Evolutionary conservation across 2,888 invertebrate genomes (phyloP), one percentile per base, ranked within the genome.

Genomic region (Tetheella fluctuosa): DNA sequence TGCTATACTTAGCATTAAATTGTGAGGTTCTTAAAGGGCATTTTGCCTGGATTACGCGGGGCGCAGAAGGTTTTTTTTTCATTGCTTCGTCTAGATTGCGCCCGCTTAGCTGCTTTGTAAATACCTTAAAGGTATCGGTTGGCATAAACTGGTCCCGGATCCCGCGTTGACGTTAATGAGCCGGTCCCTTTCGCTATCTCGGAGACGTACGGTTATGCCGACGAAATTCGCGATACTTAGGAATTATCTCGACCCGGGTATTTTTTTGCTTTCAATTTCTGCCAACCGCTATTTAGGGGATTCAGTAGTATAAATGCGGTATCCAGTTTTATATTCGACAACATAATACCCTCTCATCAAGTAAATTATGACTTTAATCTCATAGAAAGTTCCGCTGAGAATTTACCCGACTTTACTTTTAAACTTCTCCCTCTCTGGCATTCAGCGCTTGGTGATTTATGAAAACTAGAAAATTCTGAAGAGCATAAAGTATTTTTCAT

Each of bases 1-100:
- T 87, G 89, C 88, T 85, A 87, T 89, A 89, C 91, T 91, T 90
- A 91, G 85, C 88, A 90, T 91, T 90, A 92, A 91, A 91, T 91
- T 88, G 88, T 88, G 82, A 82, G 85, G 84, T 83, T 84, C 84
- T 90, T 89, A 86, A 89, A 86, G 84, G 87, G 84, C 80, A 84
- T 89, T 89, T 83, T 79, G 66, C 77, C 73, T 71, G 87, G 90
- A 91, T 92, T 91, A 91, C 81, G 76, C 73, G 71, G 77, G 80
- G 77, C 72, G 77, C 73, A 77, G 76, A 74, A 76, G 23, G 20
- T 81, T 48, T 90, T 89, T 37, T 86, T 89, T 89, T 85, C 84
- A 84, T 83, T 85, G 83, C 73, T 66, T 76, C 77, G 76, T 74
- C 85, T 83, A 85, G 83, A 88, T 89, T 88, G 83, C 77, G 76